A percentile compares a stretch with the other conserved stretches of the same genome.
Evolutionary conservation across 2,888 invertebrate species (phyloP).

Genomic region (Ennomos erosarius): DNA sequence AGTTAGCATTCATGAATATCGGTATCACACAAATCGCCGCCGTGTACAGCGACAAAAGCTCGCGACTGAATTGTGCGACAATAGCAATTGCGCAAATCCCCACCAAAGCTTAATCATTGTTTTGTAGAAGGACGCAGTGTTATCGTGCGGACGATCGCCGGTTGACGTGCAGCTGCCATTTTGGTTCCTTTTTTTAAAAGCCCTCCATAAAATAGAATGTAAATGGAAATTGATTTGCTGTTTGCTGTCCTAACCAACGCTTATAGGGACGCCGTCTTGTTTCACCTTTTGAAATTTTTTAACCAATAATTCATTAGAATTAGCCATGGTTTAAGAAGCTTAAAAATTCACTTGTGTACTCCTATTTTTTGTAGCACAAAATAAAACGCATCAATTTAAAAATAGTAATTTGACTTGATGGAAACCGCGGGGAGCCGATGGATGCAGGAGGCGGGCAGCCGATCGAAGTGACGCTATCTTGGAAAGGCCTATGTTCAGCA

Average conservation of each 20-base stretch:
- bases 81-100: slow-evolving; percentile 71
- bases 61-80: slow-evolving; percentile 52
- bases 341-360: too few relatives aligned
- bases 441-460: too few relatives aligned
- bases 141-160: slow-evolving; percentile 69
- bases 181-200: slow-evolving; percentile 63
- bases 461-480: too few relatives aligned
- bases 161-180: slow-evolving; percentile 75
- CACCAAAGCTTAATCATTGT: slow-evolving; percentile 74
- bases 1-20: slow-evolving; percentile 49
- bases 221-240: slow-evolving; percentile 49
- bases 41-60: slow-evolving; percentile 16
- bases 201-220: slow-evolving; percentile 51
- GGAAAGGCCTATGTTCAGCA: too few relatives aligned
- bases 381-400: too few relatives aligned
- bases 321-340: too few relatives aligned
- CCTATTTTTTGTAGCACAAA: too few relatives aligned
- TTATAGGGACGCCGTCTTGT: slow-evolving; percentile 24
- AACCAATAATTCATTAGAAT: too few relatives aligned
- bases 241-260: neutral
- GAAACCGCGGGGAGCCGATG: too few relatives aligned
- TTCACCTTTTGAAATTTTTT: slow-evolving; percentile 7
- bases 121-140: slow-evolving; percentile 77
- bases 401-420: too few relatives aligned
- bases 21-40: slow-evolving; percentile 54